A percentile compares a stretch with the other conserved stretches of the same genome.
Conservation (phyloP, 1,140 invertebrate genomes). For the Caerostris darwini region DNA sequence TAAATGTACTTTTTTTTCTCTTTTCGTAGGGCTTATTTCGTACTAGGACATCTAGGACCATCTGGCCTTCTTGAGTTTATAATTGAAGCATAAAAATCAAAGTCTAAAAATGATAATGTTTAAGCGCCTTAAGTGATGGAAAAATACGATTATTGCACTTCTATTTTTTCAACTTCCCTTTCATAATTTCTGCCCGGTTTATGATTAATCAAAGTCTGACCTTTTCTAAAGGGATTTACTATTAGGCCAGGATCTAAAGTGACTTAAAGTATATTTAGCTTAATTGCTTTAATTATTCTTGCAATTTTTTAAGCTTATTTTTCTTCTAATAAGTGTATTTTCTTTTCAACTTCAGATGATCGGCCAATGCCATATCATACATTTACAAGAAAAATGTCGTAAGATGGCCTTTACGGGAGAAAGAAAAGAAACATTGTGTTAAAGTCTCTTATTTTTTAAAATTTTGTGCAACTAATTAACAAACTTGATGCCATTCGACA, state of each 20-base stretch:
- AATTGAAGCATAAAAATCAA: not conserved
- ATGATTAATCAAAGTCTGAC: not conserved
- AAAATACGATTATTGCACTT: constrained; percentile 13
- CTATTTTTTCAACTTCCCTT: not conserved
- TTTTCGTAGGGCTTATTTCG: not conserved
- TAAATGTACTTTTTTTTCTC: not conserved
- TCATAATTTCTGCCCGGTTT: not conserved
- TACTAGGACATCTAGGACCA: not conserved
- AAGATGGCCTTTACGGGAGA: too few relatives aligned
- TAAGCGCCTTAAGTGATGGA: not conserved
- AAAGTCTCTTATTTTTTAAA: too few relatives aligned
- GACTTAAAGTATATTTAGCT: constrained; percentile 1
- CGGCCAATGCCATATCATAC: not conserved
- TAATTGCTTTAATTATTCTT: not conserved
- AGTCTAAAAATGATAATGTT: not conserved
- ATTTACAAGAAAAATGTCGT: too few relatives aligned
- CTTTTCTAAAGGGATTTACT: not conserved
- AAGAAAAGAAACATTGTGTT: too few relatives aligned
- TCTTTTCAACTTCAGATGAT: not conserved
- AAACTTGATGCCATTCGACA: too few relatives aligned
- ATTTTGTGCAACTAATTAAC: too few relatives aligned
- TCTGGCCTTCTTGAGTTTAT: not conserved
- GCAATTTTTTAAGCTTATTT: not conserved
- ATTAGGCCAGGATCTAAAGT: not conserved
- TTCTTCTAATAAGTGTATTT: not conserved